Evolutionary conservation across 1,140 invertebrate species (phyloP), one percentile per base, ranked within the genome.

Genomic region (Charaxes varanes): DNA sequence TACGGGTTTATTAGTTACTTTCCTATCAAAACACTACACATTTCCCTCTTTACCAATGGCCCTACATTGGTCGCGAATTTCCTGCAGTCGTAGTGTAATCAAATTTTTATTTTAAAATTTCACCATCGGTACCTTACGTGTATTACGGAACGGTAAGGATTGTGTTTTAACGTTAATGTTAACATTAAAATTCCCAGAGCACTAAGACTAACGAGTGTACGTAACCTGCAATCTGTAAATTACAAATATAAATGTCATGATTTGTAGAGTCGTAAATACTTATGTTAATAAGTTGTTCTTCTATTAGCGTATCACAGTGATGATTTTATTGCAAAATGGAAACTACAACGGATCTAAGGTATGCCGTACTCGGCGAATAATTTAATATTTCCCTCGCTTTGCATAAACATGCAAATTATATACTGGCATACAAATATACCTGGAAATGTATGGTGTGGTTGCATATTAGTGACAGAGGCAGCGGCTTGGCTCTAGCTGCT

Each of bases 321-420:
- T 64, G 62, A 72, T 69, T 72, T 62, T 74, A 73, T 81, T 81
- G 70, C 73, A 74, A 80, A 80, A 80, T 76, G 62, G 63, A 72
- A 72, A 76, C 70, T 61, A 62, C 51, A 41, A 45, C 49, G 55
- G 49, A 49, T 41, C 53, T 36, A 42, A 50, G 40, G 45, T 45
- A 49, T 62, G 60, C 41, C 47, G 55, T 50, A 57, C 56, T 61
- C 63, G 53, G 60, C 57, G 57, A 52, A 52, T 59, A 54, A 59
- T 49, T 54, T 31, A 64, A 67, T 66, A 61, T 68, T 63, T 66
- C 54, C 68, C 66, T 53, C 52, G 55, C 50, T 50, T 62, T 47
- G 53, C 54, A 73, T 71, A n/a, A n/a, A n/a, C n/a, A 78, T 72
- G 68, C 58, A 72, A 78, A 78, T 74, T 40, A 36, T 37, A 46